These are phyloP conservation scores for Hiodon alosoides DNA, from an alignment of 2,113 vertebrate genomes.

Conservation along the genomic window DNA sequence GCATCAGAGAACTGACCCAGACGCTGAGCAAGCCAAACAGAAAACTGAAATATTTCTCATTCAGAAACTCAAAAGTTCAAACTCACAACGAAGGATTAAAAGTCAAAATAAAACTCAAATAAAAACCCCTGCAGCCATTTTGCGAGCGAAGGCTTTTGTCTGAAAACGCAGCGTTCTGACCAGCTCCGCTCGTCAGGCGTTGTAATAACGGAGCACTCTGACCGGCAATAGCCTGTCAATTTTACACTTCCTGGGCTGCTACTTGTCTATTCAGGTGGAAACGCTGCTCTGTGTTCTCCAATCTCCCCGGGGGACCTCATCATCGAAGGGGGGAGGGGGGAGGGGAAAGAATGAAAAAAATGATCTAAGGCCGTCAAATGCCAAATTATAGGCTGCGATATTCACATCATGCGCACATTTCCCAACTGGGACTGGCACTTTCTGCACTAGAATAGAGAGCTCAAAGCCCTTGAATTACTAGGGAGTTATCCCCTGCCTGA, in stretches of 20 bases:
- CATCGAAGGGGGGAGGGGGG: constrained; percentile 38
- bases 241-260: background rate
- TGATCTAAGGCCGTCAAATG: constrained; percentile 60
- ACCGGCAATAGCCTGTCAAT: background rate
- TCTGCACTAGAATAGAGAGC: constrained; percentile 47
- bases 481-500: no score
- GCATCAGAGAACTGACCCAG: no score
- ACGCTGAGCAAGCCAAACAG: no score
- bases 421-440: constrained; percentile 33
- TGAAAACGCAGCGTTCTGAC: no score
- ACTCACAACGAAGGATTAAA: no score
- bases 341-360: constrained; percentile 42
- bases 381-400: constrained; percentile 56
- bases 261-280: constrained; percentile 1
- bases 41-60: no score
- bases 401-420: constrained; percentile 52
- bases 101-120: no score
- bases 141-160: no score
- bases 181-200: background rate
- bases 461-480: constrained; percentile 14
- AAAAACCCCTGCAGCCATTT: background rate
- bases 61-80: no score
- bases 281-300: constrained; percentile 19
- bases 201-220: background rate
- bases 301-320: constrained; percentile 48